Conservation (phyloP, 2,113 vertebrate species). For the Alectura lathami region DNA sequence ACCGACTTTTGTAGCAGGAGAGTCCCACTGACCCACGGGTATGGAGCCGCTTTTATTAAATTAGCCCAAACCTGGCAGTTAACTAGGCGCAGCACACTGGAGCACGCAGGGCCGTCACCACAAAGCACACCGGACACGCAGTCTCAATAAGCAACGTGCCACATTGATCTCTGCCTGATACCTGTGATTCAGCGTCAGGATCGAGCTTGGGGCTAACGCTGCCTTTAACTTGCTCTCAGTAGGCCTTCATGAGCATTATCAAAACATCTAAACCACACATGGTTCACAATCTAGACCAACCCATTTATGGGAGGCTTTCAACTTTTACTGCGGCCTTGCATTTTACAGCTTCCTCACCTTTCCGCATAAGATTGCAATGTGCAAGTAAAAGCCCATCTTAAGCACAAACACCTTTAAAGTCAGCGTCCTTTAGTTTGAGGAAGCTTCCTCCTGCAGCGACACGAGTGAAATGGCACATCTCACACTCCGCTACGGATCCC, state of each 20-base stretch:
- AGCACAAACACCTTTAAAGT: not conserved
- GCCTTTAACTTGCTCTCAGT: not conserved
- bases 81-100: fast-evolving
- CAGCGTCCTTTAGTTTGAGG: not conserved
- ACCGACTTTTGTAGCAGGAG: not conserved
- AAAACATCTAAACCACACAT: not conserved
- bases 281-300: not conserved
- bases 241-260: not conserved
- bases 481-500: not conserved
- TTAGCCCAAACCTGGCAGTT: not conserved
- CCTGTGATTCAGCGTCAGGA: not conserved
- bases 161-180: not conserved
- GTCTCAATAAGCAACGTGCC: not conserved
- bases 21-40: not conserved
- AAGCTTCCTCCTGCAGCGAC: slow-evolving; percentile 32
- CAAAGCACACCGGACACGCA: fast-evolving
- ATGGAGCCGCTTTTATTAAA: not conserved
- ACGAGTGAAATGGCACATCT: not conserved
- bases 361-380: not conserved
- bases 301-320: not conserved
- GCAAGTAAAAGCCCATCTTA: slow-evolving; percentile 2
- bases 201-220: not conserved
- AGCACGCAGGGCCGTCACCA: not conserved
- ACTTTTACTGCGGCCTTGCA: not conserved
- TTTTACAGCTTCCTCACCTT: slow-evolving; percentile 36